phyloP scores from a whole-genome alignment of 2,113 vertebrate genomes.

The Tichodroma muraria region DNA sequence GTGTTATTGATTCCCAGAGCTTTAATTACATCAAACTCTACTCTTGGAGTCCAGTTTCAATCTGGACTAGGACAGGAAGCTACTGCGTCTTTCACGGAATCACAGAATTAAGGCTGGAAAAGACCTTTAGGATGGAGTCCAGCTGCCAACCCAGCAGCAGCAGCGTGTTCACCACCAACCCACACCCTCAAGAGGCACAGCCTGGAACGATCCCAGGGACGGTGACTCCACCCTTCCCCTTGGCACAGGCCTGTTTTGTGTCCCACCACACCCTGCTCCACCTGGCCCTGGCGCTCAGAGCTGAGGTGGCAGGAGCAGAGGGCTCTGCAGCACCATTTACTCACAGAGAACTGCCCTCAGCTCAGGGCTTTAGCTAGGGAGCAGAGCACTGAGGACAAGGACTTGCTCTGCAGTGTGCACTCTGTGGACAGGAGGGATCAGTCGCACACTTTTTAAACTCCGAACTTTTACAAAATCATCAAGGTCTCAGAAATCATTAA shows the following conservation, averaged over 20 bases:
- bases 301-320: background rate
- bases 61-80: background rate
- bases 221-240: background rate
- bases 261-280: background rate
- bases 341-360: background rate
- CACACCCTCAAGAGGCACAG: background rate
- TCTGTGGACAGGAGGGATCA: background rate
- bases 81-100: background rate
- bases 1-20: background rate
- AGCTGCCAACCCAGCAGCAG: background rate
- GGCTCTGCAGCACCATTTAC: background rate
- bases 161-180: background rate
- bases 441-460: background rate
- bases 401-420: background rate
- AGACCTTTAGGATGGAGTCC: background rate
- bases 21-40: background rate
- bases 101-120: background rate
- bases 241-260: background rate
- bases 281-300: background rate
- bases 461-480: background rate
- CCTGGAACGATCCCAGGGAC: background rate
- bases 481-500: background rate
- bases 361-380: background rate
- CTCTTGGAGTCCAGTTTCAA: background rate
- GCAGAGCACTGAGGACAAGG: background rate